Evolutionary conservation across 2,888 invertebrate genomes (phyloP), one percentile per base, ranked within the genome.

Genomic region (Agonopterix subpropinquella): DNA sequence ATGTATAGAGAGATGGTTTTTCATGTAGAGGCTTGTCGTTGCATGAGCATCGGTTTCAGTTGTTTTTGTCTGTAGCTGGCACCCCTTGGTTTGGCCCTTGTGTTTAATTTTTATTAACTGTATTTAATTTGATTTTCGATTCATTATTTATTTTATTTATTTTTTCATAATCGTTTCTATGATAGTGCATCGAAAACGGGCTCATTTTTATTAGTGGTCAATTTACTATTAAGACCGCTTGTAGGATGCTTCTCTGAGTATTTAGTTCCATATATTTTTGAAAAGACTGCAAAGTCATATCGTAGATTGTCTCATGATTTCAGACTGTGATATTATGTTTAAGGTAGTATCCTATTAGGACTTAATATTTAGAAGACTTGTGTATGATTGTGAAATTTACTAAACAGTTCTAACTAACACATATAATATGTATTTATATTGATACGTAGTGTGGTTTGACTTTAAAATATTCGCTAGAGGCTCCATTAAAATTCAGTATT

Each of bases 81-180:
- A 87, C 87, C 78, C 82, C 78, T 77, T 85, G 86, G 87, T 86
- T 86, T 83, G 86, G 84, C 82, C 83, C 84, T 81, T 82, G 77
- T 83, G 72, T 80, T 74, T 73, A 65, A 65, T 67, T 70, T n/a
- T 5, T 28, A 28, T 28, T 55, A 61, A 57, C 58, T 63, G 60
- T 58, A 65, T 58, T 64, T 59, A 57, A 57, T 55, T 71, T 43
- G 43, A 61, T 73, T 66, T 55, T 64, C 60, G 59, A 56, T 70
- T 61, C 65, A 65, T 62, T 65, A 54, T 51, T 48, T 36, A 47
- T 56, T 60, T 55, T 49, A 44, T 56, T 49, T 53, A 49, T 37
- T 44, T 43, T 52, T 53, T 50, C 49, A 55, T 47, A 42, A n/a
- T n/a, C 44, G 43, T 13, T 53, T 54, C 37, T 49, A 53, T 50